Base-by-base conservation (phyloP, 2,113 vertebrate genomes). In the Brienomyrus brachyistius region DNA sequence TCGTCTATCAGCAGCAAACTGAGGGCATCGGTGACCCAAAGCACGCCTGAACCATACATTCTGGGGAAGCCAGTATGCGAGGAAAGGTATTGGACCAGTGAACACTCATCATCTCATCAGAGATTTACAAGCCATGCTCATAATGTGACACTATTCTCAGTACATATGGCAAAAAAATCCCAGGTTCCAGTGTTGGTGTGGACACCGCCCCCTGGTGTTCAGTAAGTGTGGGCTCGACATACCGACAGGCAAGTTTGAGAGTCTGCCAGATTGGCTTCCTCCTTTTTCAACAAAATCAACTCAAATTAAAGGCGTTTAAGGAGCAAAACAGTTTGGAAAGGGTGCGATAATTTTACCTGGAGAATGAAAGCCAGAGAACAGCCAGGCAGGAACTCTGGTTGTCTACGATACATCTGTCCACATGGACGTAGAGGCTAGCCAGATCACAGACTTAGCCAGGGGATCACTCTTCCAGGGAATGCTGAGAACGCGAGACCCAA, bases 261-360 rank as follows among this genome's bases (percentile, higher is more conserved):
- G 93, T 94, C 92, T 90, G 89, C 88, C 94, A 91, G 92, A 92
- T 90, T 92, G 90, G 91, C 93, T 92, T 91, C 88, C 88, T 90
- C 80, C 13, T 84, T 88, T 86, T 89, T 80, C 90, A 56, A 88
- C 62, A 85, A 91, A 87, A 89, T 86, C 17, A 52, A 50, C n/a
- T 54, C 70, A 89, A 90, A 59, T 90, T 89, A 86, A 82, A 77
- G 50, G 8, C 84, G 89, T 45, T 90, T 40, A 91, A 90, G 88
- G 31, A 89, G 90, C 31, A 80, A 80, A 50, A 80, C 74, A 43
- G 86, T 90, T 43, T 89, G 13, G 88, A 91, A 59, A 86, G 43
- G 21, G 45, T 56, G 19, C 51, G 10, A 90, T 89, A 82, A 83
- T 74, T 90, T 47, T 45, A 89, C 84, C 66, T 90, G 31, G 50